These are phyloP conservation scores for Varecia variegata DNA, from an alignment of 2,797 vertebrate species.

Conservation along the genomic window DNA sequence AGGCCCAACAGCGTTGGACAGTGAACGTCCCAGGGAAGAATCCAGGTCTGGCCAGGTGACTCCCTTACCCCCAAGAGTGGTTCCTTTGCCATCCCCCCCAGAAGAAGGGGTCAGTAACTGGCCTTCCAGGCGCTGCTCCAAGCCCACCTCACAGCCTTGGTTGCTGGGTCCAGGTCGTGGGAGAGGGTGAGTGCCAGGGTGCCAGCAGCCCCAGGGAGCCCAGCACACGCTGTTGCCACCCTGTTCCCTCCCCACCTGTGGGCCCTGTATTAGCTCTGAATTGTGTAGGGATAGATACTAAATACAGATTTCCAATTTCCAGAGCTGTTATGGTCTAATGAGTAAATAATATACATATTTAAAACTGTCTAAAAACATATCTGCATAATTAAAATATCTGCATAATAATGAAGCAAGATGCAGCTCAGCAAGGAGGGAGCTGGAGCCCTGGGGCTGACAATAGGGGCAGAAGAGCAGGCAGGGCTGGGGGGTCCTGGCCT, in stretches of 20 bases:
- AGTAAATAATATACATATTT: slow-evolving; percentile 82
- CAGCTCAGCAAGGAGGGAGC: slow-evolving; percentile 34
- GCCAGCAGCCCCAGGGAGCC: not conserved
- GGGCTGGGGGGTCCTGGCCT: not conserved
- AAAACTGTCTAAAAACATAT: slow-evolving; percentile 81
- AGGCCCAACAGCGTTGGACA: not conserved
- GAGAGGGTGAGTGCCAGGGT: not conserved
- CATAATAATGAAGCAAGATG: slow-evolving; percentile 73
- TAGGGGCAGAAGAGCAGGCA: not conserved
- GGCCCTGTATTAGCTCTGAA: slow-evolving; percentile 45
- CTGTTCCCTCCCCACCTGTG: not conserved
- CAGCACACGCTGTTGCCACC: rapidly evolving
- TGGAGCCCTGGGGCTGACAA: slow-evolving; percentile 27
- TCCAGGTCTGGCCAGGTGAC: not conserved
- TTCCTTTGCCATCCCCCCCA: not conserved
- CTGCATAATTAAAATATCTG: slow-evolving; percentile 80
- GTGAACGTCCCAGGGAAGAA: not conserved
- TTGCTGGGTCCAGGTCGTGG: not conserved
- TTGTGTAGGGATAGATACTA: slow-evolving; percentile 72
- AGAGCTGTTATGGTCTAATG: slow-evolving; percentile 80
- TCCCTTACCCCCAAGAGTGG: no score
- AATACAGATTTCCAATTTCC: slow-evolving; percentile 80
- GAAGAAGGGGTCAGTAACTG: not conserved
- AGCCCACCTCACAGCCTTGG: not conserved
- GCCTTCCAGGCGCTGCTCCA: not conserved